Conservation (phyloP, 1,140 invertebrate genomes). For the Mercenaria mercenaria region DNA sequence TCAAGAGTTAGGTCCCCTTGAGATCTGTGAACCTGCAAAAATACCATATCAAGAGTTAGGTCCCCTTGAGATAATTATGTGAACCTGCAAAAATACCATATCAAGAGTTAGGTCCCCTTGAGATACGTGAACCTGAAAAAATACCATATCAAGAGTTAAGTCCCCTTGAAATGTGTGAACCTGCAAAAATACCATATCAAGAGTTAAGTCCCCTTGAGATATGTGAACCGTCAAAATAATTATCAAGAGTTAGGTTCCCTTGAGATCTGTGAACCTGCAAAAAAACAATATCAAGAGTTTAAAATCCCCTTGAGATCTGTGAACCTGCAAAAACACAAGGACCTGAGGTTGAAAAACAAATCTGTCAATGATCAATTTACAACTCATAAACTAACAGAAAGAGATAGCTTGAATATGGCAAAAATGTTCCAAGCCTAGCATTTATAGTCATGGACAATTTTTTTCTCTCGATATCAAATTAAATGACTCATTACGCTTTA, state of each 20-base stretch:
- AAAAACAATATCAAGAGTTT: not conserved
- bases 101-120: not conserved
- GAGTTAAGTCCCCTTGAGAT: constrained; percentile 10
- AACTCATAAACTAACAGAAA: too few species aligned
- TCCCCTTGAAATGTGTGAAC: constrained; percentile 42
- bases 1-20: constrained; percentile 22
- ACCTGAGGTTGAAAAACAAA: too few species aligned
- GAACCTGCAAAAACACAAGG: constrained; percentile 42
- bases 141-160: not conserved
- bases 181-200: constrained; percentile 2
- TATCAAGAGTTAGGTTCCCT: constrained; percentile 14
- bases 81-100: constrained; percentile 29
- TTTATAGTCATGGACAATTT: too few species aligned
- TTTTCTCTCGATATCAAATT: too few species aligned
- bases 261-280: constrained; percentile 47
- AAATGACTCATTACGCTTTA: too few species aligned
- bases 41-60: not conserved
- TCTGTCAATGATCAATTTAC: too few species aligned
- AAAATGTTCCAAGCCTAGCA: too few species aligned
- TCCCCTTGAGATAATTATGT: constrained; percentile 43
- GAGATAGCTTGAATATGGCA: too few species aligned
- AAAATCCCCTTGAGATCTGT: constrained; percentile 45
- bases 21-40: constrained; percentile 50
- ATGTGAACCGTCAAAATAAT: constrained; percentile 17
- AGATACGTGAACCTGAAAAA: constrained; percentile 40